A percentile compares a stretch with the other conserved stretches of the same genome.
Evolutionary conservation across 2,888 invertebrate genomes (phyloP).

Genomic region (Cryptosula pallasiana): DNA sequence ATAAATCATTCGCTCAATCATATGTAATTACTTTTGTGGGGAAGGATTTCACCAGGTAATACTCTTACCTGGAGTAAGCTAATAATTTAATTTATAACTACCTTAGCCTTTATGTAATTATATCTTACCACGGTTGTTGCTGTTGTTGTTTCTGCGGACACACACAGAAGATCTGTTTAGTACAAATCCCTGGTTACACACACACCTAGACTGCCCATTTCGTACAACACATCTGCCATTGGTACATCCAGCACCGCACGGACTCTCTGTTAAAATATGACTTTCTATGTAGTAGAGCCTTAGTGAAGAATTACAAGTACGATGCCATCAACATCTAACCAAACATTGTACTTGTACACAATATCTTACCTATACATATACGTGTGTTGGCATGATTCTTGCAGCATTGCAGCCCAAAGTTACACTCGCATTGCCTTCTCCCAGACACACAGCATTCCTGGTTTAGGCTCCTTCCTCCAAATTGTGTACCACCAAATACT

Average conservation of each 20-base stretch:
- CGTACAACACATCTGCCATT: neutral
- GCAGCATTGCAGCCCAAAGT: conserved; percentile 8
- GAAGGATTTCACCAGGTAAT: too few relatives aligned
- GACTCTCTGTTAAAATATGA: too few relatives aligned
- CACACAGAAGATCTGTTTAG: neutral
- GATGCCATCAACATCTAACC: too few relatives aligned
- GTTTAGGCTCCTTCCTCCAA: neutral
- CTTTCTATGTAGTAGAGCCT: too few relatives aligned
- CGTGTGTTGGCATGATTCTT: neutral
- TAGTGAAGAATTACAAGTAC: too few relatives aligned
- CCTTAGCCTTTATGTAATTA: too few relatives aligned
- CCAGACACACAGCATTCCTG: neutral
- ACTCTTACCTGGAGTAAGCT: too few relatives aligned
- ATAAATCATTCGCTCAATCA: too few relatives aligned
- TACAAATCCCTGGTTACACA: neutral
- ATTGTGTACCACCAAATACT: neutral
- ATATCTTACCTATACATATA: neutral
- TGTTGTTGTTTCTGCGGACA: neutral
- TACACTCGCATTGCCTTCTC: neutral
- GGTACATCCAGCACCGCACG: neutral
- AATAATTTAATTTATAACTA: too few relatives aligned
- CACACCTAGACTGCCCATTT: neutral
- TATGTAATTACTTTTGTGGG: too few relatives aligned
- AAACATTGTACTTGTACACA: too few relatives aligned
- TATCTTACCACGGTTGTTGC: too few relatives aligned